These are phyloP conservation scores for Galago senegalensis DNA, from an alignment of 2,797 vertebrate species.

Conservation along the genomic window DNA sequence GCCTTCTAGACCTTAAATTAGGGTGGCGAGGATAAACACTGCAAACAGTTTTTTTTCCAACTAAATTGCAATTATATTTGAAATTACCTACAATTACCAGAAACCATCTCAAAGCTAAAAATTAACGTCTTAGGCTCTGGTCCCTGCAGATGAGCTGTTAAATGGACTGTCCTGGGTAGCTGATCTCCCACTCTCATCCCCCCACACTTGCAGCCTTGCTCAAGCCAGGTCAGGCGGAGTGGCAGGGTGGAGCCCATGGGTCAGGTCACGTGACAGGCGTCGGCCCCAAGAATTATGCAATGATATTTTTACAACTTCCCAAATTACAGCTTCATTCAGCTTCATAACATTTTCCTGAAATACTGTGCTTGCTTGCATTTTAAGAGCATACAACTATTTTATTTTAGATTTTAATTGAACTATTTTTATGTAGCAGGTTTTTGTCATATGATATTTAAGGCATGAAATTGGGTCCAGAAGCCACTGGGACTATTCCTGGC, in stretches of 20 bases:
- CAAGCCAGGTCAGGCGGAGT: not conserved
- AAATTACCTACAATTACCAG: constrained; percentile 97
- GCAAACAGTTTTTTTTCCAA: constrained; percentile 92
- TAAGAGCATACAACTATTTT: constrained; percentile 55
- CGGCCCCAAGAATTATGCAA: not conserved
- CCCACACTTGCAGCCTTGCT: not conserved
- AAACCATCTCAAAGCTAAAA: constrained; percentile 92
- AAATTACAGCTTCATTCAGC: constrained; percentile 74
- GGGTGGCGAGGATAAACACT: constrained; percentile 94
- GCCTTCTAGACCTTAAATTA: constrained; percentile 94
- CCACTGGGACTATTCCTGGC: constrained; percentile 4
- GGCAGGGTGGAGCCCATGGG: not conserved
- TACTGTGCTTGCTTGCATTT: constrained; percentile 66
- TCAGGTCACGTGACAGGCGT: constrained; percentile 31
- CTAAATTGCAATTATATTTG: constrained; percentile 94
- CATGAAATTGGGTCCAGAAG: constrained; percentile 44
- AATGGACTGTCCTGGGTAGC: constrained; percentile 82
- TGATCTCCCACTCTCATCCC: constrained; percentile 65
- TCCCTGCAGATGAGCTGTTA: constrained; percentile 93
- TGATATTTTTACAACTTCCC: constrained; percentile 76
- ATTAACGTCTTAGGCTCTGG: constrained; percentile 94
- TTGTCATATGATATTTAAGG: constrained; percentile 62
- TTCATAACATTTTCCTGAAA: constrained; percentile 73
- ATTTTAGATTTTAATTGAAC: constrained; percentile 72
- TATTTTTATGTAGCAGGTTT: constrained; percentile 71